Base-by-base conservation (phyloP, 2,113 vertebrate genomes). In the Melanostigma gelatinosum region DNA sequence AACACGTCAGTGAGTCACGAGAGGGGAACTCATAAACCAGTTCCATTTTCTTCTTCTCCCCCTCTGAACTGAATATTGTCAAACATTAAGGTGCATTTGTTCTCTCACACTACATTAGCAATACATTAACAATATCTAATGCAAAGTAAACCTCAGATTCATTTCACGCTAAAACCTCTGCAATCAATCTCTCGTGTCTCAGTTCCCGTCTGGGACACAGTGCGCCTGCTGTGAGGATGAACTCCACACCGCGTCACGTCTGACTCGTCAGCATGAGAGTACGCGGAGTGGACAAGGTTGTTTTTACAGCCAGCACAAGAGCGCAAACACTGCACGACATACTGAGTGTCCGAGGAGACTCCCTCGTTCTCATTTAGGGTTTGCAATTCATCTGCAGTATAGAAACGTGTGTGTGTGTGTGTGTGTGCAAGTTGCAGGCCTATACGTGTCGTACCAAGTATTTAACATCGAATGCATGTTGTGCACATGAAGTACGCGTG, bases 21-120 rank as follows among this genome's bases (percentile, higher is more conserved):
- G 61, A 40, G 64, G 54, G 44, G 36, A 34, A 57, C 65, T 75
- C 40, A 74, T 38, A 63, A 84, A 83, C 82, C 62, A 65, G 67
- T 46, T 66, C 64, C 38, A 63, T 3, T 46, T 20, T 32, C 42
- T 32, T 32, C 66, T 44, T 8, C 69, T 73, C 52, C 18, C 32
- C 52, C 13, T 67, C 8, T 81, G 75, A 80, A 87, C 73, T 87
- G 71, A 84, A 71, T 24, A 60, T 22, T 38, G 67, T 71, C 82
- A 60, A 89, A 86, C 50, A 70, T 86, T 94, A 95, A 95, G 91
- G 95, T 95, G 93, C 93, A 38, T 90, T 85, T 85, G 16, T 88
- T 80, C 57, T 80, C 84, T 85, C 76, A 82, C 64, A 62, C 86
- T 57, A 80, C 60, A 75, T 80, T 63, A 79, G 66, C 63, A 67